A percentile compares a stretch with the other conserved stretches of the same genome.
Conservation (phyloP, 1,140 invertebrate species). For the Oscheius sp. region DNA sequence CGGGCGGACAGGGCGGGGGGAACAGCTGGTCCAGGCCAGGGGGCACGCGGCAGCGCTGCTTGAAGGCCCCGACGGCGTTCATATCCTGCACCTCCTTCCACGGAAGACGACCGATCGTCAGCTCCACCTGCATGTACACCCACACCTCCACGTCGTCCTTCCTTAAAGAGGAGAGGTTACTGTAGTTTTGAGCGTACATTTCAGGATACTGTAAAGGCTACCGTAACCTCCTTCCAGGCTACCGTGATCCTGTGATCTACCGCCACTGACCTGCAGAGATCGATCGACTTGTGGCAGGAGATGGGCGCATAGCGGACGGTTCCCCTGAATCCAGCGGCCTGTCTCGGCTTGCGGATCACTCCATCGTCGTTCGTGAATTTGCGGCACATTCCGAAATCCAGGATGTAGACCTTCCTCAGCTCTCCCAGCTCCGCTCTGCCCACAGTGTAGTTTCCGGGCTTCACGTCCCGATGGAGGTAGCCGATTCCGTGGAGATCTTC, state of each 20-base stretch:
- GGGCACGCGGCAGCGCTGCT: constrained; percentile 23
- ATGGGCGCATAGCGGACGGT: constrained; percentile 49
- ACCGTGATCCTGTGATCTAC: too few relatives aligned
- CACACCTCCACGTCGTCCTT: constrained; percentile 48
- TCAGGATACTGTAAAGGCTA: too few relatives aligned
- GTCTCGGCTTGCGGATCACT: constrained; percentile 47
- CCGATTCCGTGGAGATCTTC: constrained; percentile 53
- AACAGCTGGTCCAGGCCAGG: constrained; percentile 33
- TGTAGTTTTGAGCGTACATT: too few relatives aligned
- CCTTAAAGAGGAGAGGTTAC: neutral
- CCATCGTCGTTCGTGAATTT: constrained; percentile 56
- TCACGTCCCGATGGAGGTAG: constrained; percentile 50
- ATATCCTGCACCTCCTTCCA: constrained; percentile 48
- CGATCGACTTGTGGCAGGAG: constrained; percentile 45
- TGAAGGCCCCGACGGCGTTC: constrained; percentile 45
- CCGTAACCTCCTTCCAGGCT: too few relatives aligned
- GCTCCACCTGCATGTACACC: constrained; percentile 45
- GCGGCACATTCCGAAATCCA: constrained; percentile 57
- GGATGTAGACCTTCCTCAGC: constrained; percentile 51
- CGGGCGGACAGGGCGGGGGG: constrained; percentile 17
- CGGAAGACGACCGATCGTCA: constrained; percentile 44
- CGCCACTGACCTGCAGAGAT: constrained; percentile 34
- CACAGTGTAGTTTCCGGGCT: constrained; percentile 49
- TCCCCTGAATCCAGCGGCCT: constrained; percentile 50
- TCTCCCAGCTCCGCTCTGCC: constrained; percentile 45